Evolutionary conservation across 1,140 invertebrate genomes (phyloP), one percentile per base, ranked within the genome.

Genomic region (Leptonema lineaticorne): DNA sequence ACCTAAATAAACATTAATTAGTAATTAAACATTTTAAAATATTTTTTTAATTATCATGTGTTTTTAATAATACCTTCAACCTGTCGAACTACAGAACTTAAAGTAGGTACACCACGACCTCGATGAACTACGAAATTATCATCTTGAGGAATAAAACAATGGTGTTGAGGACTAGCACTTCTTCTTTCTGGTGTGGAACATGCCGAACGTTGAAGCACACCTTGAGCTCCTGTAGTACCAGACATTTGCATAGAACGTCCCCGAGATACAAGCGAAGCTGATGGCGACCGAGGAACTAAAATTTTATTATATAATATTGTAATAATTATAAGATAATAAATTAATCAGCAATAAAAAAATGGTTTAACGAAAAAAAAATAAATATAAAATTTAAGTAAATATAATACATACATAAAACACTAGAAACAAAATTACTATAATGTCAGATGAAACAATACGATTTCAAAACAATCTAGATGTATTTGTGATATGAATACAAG

Each of bases 121-220:
- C 89, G 84, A 80, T 94, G 92, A 46, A 94, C 92, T 7, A 92
- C 88, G 78, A 93, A 94, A 50, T 88, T 88, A 57, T 91, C 89
- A 6, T 86, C 86, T 29, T 69, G 72, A 9, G 30, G 41, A 37
- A 59, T 24, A 29, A 46, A 57, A 41, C 30, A 29, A 45, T 5
- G n/a, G 14, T 77, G 71, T 68, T 78, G 77, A 24, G 80, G 80
- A 59, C 77, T 79, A 27, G 73, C 74, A 68, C 79, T 79, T 37
- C 79, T 71, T 6, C 78, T 70, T 74, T 81, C 80, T 3, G 79
- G 81, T 45, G 81, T 81, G 2, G 81, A 81, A 64, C 80, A 79
- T 1, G 79, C 76, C 9, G 79, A 80, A 14, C 81, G 75, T 46
- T 70, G 72, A 8, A 60, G 26, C n/a, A 63, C 27, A 22, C 74